Percentiles rank a stretch among this genome's conserved stretches.
Evolutionary conservation across 2,113 vertebrate genomes (phyloP).

Genomic region (Salvelinus alpinus): DNA sequence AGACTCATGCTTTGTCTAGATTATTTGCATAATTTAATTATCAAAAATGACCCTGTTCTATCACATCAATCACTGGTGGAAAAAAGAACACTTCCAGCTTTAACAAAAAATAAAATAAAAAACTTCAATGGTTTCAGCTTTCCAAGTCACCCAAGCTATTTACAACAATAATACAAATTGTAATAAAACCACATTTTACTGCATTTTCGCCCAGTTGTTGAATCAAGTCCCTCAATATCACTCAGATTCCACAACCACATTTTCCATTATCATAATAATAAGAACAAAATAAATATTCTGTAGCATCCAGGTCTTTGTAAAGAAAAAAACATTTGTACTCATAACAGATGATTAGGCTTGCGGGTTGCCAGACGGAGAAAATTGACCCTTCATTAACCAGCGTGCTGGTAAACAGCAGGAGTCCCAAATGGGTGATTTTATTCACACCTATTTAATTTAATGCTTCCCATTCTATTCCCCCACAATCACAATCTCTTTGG

Average conservation of each 20-base stretch:
- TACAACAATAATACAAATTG: slow-evolving; percentile 33
- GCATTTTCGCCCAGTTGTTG: slow-evolving; percentile 10
- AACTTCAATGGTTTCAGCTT: not conserved
- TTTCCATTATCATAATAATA: slow-evolving; percentile 31
- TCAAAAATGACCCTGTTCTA: slow-evolving; percentile 35
- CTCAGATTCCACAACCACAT: slow-evolving; percentile 51
- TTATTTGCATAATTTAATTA: slow-evolving; percentile 56
- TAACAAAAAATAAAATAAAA: not conserved
- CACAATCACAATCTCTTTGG: slow-evolving; percentile 50
- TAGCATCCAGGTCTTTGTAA: slow-evolving; percentile 26
- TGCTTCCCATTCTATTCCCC: slow-evolving; percentile 32
- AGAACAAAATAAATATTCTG: slow-evolving; percentile 16
- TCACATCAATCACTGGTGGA: slow-evolving; percentile 43
- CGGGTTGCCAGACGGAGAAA: slow-evolving; percentile 53
- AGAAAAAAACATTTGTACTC: slow-evolving; percentile 53
- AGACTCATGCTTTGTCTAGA: slow-evolving; percentile 27
- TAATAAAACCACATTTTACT: slow-evolving; percentile 8
- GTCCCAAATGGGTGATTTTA: slow-evolving; percentile 40
- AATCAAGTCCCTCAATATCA: not conserved
- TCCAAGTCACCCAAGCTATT: not conserved
- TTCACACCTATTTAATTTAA: slow-evolving; percentile 52
- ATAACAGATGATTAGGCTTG: slow-evolving; percentile 56
- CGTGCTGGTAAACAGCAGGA: slow-evolving; percentile 56
- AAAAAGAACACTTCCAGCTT: not conserved
- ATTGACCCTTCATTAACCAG: slow-evolving; percentile 58